phyloP scores from a whole-genome alignment of 2,888 invertebrate species.

The Tinea semifulvella region DNA sequence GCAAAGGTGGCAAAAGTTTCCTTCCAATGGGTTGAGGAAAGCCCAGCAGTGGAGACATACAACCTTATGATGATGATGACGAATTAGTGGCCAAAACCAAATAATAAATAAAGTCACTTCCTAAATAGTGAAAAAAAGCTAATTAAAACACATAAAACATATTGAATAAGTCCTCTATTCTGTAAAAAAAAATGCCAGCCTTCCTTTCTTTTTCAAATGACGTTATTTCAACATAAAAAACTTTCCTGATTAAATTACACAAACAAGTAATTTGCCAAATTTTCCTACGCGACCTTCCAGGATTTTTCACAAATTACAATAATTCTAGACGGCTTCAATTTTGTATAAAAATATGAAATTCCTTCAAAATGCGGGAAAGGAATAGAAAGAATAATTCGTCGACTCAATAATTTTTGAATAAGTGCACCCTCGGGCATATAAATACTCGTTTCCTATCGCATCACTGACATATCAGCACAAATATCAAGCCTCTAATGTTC shows the following conservation, averaged over 20 bases:
- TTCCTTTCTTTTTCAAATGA: too few relatives aligned
- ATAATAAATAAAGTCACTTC: too few relatives aligned
- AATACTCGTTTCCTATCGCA: slow-evolving; percentile 22
- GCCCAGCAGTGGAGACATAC: too few relatives aligned
- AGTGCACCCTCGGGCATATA: slow-evolving; percentile 36
- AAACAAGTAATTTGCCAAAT: slow-evolving; percentile 1
- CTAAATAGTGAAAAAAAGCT: too few relatives aligned
- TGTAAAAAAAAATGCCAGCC: too few relatives aligned
- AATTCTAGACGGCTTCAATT: background rate
- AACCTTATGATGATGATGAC: too few relatives aligned
- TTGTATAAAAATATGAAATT: background rate
- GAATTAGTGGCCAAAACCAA: too few relatives aligned
- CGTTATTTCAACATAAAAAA: slow-evolving; percentile 7
- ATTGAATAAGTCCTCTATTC: too few relatives aligned
- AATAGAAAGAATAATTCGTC: slow-evolving; percentile 37
- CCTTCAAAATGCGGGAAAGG: slow-evolving; percentile 18
- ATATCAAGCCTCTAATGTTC: slow-evolving; percentile 14
- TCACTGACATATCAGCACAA: slow-evolving; percentile 12
- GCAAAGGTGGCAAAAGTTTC: too few relatives aligned
- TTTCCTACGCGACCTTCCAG: slow-evolving; percentile 6
- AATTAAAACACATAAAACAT: too few relatives aligned
- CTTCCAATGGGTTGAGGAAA: too few relatives aligned
- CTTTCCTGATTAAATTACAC: slow-evolving; percentile 6
- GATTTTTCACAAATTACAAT: slow-evolving; percentile 1
- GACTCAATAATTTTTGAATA: slow-evolving; percentile 29